Conservation (phyloP, 2,113 vertebrate species). For the Neodon shergylaensis region DNA sequence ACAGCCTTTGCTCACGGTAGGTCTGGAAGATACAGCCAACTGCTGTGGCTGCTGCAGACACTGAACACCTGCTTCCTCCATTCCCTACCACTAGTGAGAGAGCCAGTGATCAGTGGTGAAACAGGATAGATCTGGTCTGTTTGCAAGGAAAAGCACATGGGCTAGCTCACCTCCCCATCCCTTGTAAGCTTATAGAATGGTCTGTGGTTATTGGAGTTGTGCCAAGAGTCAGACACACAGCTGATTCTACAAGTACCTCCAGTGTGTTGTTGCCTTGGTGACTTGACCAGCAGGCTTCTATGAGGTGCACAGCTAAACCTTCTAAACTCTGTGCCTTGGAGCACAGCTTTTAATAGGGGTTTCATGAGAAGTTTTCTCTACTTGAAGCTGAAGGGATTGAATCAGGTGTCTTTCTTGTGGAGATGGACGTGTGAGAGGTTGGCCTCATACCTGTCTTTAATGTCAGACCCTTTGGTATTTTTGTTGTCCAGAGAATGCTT, state of each 20-base stretch:
- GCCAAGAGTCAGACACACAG: not conserved
- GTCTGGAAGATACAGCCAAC: not conserved
- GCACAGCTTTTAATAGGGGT: not conserved
- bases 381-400: not conserved
- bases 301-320: not conserved
- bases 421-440: not conserved
- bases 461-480: not conserved
- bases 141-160: not conserved
- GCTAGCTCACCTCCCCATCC: not conserved
- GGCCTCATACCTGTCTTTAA: not conserved
- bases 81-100: not conserved
- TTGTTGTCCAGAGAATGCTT: not conserved
- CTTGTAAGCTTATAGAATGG: not conserved
- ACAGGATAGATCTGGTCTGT: not conserved
- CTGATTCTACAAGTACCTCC: not conserved
- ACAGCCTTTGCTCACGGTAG: not conserved
- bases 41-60: not conserved
- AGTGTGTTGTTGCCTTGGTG: rapidly evolving
- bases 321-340: not conserved
- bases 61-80: not conserved
- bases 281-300: not conserved
- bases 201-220: not conserved
- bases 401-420: not conserved
- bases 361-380: not conserved
- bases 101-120: not conserved